These are phyloP conservation scores for Hylomyscus alleni DNA, from an alignment of 2,797 vertebrate genomes.

Conservation along the genomic window DNA sequence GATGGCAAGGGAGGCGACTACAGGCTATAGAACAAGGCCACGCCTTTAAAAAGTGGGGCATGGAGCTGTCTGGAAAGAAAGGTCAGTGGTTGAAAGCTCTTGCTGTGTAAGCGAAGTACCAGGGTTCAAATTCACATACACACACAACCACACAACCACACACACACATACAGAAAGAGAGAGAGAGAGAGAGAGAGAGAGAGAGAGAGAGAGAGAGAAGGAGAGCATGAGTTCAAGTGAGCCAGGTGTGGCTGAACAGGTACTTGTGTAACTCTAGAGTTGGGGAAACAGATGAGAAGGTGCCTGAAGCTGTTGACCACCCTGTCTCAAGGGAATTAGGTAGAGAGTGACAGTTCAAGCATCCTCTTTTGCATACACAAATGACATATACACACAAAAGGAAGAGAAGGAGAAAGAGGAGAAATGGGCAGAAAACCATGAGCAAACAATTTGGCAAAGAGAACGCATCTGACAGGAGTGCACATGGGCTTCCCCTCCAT, in stretches of 20 bases:
- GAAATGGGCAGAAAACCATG: neutral
- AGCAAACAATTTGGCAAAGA: neutral
- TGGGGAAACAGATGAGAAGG: neutral
- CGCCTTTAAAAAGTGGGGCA: neutral
- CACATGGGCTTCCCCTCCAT: neutral
- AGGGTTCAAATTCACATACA: neutral
- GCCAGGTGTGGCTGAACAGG: neutral
- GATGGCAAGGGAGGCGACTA: neutral
- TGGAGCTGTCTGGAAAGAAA: neutral
- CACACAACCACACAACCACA: neutral
- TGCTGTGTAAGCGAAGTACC: neutral
- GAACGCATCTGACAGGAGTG: neutral
- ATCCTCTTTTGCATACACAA: neutral
- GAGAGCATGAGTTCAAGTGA: too few species aligned
- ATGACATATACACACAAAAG: neutral
- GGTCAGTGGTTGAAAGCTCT: neutral
- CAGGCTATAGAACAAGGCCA: too few species aligned
- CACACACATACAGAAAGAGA: too few species aligned
- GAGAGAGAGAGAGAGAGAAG: too few species aligned
- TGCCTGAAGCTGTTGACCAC: too few species aligned
- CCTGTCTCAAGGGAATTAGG: neutral
- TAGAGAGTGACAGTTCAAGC: neutral
- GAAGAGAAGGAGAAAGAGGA: neutral
- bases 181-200: too few species aligned
- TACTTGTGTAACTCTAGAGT: neutral